Conservation (phyloP, 2,888 invertebrate genomes). For the Chaetogeoica ovagalla region DNA sequence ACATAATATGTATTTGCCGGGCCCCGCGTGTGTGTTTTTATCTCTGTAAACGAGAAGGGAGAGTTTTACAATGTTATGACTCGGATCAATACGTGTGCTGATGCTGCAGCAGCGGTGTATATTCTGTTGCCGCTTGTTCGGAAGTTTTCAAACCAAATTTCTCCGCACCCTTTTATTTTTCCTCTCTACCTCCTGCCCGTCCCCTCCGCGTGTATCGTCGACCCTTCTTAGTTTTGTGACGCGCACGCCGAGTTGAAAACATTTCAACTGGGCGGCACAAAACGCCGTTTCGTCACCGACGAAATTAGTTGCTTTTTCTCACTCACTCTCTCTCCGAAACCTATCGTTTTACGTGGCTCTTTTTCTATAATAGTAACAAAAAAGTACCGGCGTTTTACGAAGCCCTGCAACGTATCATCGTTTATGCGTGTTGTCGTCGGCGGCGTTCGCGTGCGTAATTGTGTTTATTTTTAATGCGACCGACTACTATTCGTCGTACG, state of each 20-base stretch:
- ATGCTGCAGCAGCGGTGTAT: not conserved
- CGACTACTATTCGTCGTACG: not conserved
- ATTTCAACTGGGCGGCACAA: not conserved
- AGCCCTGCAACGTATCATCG: not conserved
- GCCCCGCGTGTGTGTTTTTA: constrained; percentile 21
- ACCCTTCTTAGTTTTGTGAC: too few species aligned
- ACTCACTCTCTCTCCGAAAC: not conserved
- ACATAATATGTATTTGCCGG: not conserved
- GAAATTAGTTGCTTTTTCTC: too few species aligned
- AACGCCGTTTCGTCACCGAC: not conserved
- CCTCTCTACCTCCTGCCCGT: constrained; percentile 1
- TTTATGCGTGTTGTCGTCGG: not conserved
- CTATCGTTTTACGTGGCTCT: too few species aligned
- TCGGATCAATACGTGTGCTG: constrained; percentile 34
- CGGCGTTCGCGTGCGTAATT: not conserved
- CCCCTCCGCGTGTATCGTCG: too few species aligned
- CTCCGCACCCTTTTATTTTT: constrained; percentile 6
- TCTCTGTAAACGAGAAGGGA: constrained; percentile 25
- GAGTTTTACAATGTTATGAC: constrained; percentile 45
- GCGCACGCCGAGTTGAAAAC: too few species aligned
- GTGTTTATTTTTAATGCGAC: constrained; percentile 38
- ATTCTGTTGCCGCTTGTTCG: constrained; percentile 35
- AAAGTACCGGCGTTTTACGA: not conserved
- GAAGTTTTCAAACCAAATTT: constrained; percentile 39
- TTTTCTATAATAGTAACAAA: not conserved